Conservation (phyloP, 2,797 vertebrate species). For the Capromys pilorides region DNA sequence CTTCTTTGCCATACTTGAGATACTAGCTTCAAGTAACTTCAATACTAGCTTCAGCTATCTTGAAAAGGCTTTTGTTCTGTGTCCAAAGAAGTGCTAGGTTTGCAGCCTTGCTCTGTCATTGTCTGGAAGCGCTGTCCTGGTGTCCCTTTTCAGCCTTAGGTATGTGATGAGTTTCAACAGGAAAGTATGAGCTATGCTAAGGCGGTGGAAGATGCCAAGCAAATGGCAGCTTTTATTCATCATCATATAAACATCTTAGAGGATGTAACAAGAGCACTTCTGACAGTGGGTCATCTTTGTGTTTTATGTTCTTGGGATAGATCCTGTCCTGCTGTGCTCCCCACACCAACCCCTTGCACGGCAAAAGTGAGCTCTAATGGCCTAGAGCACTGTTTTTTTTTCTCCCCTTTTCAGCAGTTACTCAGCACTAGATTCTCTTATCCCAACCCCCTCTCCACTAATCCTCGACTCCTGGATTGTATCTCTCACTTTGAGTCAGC, state of each 20-base stretch:
- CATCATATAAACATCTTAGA: neutral
- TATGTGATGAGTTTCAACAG: neutral
- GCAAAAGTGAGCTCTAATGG: neutral
- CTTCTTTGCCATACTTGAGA: constrained; percentile 34
- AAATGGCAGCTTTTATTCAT: neutral
- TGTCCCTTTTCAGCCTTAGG: neutral
- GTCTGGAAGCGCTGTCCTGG: neutral
- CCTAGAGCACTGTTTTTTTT: neutral
- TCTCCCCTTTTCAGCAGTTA: neutral
- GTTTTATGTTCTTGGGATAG: neutral
- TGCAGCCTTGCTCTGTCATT: neutral
- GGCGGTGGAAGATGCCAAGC: neutral
- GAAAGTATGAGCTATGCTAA: neutral
- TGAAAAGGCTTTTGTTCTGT: neutral
- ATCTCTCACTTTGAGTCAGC: neutral
- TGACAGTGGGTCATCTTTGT: accelerated
- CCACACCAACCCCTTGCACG: no score
- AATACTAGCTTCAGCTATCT: neutral
- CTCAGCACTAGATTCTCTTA: neutral
- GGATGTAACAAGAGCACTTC: neutral
- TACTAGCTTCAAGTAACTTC: neutral
- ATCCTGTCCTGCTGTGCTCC: neutral
- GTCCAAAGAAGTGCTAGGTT: neutral
- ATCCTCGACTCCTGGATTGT: neutral
- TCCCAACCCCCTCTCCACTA: neutral